A percentile compares a stretch with the other conserved stretches of the same genome.
Evolutionary conservation across 2,113 vertebrate genomes (phyloP).

Genomic region (Ictidomys tridecemlineatus): DNA sequence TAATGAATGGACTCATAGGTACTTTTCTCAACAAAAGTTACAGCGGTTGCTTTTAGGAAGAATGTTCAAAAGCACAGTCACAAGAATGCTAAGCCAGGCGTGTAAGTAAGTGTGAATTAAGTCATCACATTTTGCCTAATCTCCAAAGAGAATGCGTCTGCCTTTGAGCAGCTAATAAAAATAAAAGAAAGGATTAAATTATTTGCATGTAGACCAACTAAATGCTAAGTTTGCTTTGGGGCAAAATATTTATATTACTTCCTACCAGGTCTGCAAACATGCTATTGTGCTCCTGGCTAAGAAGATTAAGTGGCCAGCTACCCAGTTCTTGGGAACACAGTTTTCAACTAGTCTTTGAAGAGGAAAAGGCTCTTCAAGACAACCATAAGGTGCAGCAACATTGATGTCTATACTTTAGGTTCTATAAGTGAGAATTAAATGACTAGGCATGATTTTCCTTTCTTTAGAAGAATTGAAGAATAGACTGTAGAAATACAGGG

Average conservation of each 20-base stretch:
- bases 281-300: constrained; percentile 65
- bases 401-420: not conserved
- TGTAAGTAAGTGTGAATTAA: constrained; percentile 83
- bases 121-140: constrained; percentile 81
- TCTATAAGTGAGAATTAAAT: constrained; percentile 52
- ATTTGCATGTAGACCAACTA: constrained; percentile 77
- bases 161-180: constrained; percentile 73
- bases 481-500: not conserved
- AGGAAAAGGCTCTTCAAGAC: constrained; percentile 48
- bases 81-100: constrained; percentile 69
- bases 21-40: constrained; percentile 66
- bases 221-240: constrained; percentile 75
- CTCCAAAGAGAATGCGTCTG: constrained; percentile 77
- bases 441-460: constrained; percentile 43
- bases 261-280: constrained; percentile 65
- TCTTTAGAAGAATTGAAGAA: constrained; percentile 23
- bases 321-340: constrained; percentile 42
- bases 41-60: constrained; percentile 69
- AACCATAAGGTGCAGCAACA: not conserved
- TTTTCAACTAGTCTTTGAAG: constrained; percentile 56
- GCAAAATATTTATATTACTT: constrained; percentile 75
- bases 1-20: constrained; percentile 48
- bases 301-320: constrained; percentile 70
- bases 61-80: constrained; percentile 65
- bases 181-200: constrained; percentile 79